Evolutionary conservation across 2,113 vertebrate genomes (phyloP), one percentile per base, ranked within the genome.

Genomic region (Gallinago media): DNA sequence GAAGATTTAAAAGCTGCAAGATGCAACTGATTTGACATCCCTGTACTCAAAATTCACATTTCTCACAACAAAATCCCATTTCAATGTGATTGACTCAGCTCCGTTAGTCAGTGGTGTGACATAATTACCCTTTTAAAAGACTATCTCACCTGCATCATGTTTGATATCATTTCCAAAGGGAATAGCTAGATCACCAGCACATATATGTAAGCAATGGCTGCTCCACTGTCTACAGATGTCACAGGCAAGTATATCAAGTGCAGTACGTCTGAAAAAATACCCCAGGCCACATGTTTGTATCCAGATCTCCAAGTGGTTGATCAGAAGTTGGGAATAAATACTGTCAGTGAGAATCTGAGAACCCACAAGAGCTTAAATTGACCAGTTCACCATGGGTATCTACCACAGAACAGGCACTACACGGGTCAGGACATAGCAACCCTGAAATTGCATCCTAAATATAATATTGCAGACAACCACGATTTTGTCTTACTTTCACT

Each of bases 361-460:
- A 61, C 17, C 3, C 2, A 3, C n/a, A 74, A 71, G 27, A 84
- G 29, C 26, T 84, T 78, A 50, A 71, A 29, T 5, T 67, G 12
- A 36, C 5, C 22, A 71, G 23, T 75, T 85, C 44, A 44, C 21
- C 49, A 17, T 15, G 3, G 3, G 2, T 32, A 49, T 40, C 49
- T 70, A 21, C 31, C 1, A 3, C 12, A 40, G 29, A 72, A 70
- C 9, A 36, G 15, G 9, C 19, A n/a, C 65, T 72, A 11, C 9
- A 40, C 31, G 14, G 12, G 32, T 59, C 46, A 91, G 13, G 32
- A 75, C 29, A 34, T 8, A 0, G 0, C 16, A 84, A 81, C 26
- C 13, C 3, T 5, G 31, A 81, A 80, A 74, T 12, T 27, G 11
- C 20, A 50, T 38, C 49, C 54, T 59, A 68, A 59, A 38, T 11